Evolutionary conservation across 2,888 invertebrate genomes (phyloP).

Genomic region (Phaedon cochleariae): DNA sequence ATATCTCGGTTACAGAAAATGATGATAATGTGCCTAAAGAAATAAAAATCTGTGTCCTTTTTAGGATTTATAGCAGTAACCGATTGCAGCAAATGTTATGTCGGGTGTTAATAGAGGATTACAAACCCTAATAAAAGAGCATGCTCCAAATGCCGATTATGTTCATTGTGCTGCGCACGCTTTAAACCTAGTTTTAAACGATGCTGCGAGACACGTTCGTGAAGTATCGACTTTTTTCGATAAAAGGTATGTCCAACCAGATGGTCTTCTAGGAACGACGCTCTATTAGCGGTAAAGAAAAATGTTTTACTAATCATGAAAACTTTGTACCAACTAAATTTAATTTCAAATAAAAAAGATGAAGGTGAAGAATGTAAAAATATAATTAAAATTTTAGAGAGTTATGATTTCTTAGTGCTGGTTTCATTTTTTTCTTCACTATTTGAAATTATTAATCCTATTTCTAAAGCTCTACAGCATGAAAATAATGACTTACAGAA

Average conservation of each 20-base stretch:
- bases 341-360: constrained; percentile 21
- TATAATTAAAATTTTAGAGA: constrained; percentile 37
- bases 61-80: constrained; percentile 4
- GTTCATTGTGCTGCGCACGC: constrained; percentile 11
- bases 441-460: constrained; percentile 49
- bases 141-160: constrained; percentile 17
- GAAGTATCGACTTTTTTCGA: constrained; percentile 8
- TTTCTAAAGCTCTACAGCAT: no score
- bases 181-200: not conserved
- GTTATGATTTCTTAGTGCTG: constrained; percentile 44
- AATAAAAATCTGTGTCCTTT: constrained; percentile 11
- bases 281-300: constrained; percentile 4
- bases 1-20: not conserved
- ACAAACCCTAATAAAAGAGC: constrained; percentile 5
- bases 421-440: constrained; percentile 48
- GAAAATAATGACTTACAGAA: no score
- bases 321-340: constrained; percentile 12
- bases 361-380: no score
- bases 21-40: not conserved
- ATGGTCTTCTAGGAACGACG: constrained; percentile 17
- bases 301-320: constrained; percentile 13
- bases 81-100: no score
- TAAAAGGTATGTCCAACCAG: constrained; percentile 18
- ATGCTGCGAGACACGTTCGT: constrained; percentile 1
- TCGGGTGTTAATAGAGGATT: not conserved